Conservation (phyloP, 2,888 invertebrate genomes). For the Zaprionus obscuricornis region DNA sequence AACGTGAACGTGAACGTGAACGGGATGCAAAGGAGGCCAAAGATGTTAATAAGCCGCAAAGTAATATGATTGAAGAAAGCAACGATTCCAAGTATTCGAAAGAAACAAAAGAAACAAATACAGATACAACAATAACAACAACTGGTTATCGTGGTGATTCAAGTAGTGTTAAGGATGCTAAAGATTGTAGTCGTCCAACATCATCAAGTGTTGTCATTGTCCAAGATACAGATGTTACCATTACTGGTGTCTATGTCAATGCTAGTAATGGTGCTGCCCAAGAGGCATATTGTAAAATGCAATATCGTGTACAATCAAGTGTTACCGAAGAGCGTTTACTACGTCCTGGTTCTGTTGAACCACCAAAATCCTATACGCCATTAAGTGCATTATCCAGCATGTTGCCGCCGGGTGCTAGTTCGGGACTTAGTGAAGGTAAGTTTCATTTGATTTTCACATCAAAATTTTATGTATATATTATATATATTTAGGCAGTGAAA, state of each 20-base stretch:
- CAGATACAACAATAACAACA: conserved; percentile 76
- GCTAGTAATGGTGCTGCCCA: conserved; percentile 89
- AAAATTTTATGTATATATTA: no score
- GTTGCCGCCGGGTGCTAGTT: conserved; percentile 90
- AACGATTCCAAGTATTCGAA: conserved; percentile 81
- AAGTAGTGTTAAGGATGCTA: conserved; percentile 78
- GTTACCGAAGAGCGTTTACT: conserved; percentile 94
- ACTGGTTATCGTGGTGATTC: conserved; percentile 75
- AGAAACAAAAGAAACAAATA: conserved; percentile 81
- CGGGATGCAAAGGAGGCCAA: conserved; percentile 23
- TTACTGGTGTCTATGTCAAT: conserved; percentile 92
- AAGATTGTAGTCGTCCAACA: conserved; percentile 84
- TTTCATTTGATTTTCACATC: background rate
- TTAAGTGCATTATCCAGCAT: conserved; percentile 93
- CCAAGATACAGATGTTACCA: conserved; percentile 94
- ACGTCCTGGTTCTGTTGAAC: conserved; percentile 83
- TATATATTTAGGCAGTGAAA: no score
- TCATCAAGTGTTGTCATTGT: conserved; percentile 88
- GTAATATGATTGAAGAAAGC: conserved; percentile 78
- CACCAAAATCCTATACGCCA: conserved; percentile 90
- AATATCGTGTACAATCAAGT: conserved; percentile 94
- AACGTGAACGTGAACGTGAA: conserved; percentile 24
- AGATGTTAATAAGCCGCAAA: conserved; percentile 46
- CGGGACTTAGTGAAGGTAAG: conserved; percentile 69
- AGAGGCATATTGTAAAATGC: conserved; percentile 94